Evolutionary conservation across 1,140 invertebrate genomes (phyloP).

Genomic region (Brachionus koreanus): DNA sequence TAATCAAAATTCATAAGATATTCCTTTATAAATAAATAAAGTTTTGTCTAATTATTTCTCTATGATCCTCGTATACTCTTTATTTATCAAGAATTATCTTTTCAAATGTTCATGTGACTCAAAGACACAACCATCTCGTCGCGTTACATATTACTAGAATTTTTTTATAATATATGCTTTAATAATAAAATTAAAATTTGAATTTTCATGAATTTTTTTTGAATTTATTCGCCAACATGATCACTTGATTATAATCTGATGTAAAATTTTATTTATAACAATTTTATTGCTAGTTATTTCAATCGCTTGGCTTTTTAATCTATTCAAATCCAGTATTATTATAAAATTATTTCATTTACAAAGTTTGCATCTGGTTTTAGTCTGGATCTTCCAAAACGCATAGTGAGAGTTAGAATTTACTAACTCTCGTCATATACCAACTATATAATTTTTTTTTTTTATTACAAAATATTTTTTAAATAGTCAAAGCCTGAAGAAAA

Average conservation of each 20-base stretch:
- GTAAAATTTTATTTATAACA: neutral
- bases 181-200: neutral
- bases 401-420: neutral
- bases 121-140: neutral
- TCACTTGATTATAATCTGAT: constrained; percentile 7
- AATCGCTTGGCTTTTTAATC: constrained; percentile 12
- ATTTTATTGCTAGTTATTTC: neutral
- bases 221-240: constrained; percentile 15
- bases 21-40: neutral
- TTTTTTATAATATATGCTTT: constrained; percentile 22
- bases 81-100: neutral
- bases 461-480: neutral
- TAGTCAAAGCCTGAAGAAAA: neutral
- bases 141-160: neutral
- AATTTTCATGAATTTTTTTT: neutral
- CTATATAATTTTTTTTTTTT: neutral
- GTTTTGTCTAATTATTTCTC: constrained; percentile 7
- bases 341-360: neutral
- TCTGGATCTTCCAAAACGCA: constrained; percentile 8
- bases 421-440: neutral
- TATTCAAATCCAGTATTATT: constrained; percentile 39
- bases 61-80: neutral
- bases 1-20: neutral
- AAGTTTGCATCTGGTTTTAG: constrained; percentile 7
- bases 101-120: constrained; percentile 9